Evolutionary conservation across 2,797 vertebrate species (phyloP).

Genomic region (Lepilemur ruficaudatus): DNA sequence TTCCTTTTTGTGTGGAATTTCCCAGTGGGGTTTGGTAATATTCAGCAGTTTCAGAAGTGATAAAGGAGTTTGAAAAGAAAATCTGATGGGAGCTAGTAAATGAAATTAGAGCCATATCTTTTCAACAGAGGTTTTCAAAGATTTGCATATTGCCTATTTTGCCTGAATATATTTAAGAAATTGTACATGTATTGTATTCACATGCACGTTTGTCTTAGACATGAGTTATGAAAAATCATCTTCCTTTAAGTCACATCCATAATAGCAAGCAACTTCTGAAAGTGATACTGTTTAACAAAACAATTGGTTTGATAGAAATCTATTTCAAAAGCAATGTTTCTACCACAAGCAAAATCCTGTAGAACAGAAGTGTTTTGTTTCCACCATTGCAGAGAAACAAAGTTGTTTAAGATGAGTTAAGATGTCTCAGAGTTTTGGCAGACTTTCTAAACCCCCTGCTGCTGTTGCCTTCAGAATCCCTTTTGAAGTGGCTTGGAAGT

Average conservation of each 20-base stretch:
- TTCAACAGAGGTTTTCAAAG: conserved; percentile 20
- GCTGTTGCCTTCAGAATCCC: conserved; percentile 30
- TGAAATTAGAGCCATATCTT: conserved; percentile 19
- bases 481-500: conserved; percentile 59
- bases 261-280: conserved; percentile 4
- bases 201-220: neutral
- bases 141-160: neutral
- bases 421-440: conserved; percentile 63
- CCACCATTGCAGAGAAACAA: conserved; percentile 31
- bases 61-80: conserved; percentile 45
- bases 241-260: neutral
- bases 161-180: neutral
- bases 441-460: conserved; percentile 48
- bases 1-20: conserved; percentile 46
- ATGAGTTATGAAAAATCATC: neutral
- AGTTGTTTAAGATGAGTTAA: conserved; percentile 65
- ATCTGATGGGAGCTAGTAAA: conserved; percentile 1
- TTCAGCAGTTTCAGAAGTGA: conserved; percentile 3
- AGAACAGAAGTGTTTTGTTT: conserved; percentile 57
- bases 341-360: neutral
- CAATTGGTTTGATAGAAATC: neutral
- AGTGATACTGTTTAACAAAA: conserved; percentile 22
- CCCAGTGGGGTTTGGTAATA: neutral
- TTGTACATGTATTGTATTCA: neutral
- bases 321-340: conserved; percentile 45